These are phyloP conservation scores for Helicoverpa assulta DNA, from an alignment of 2,888 invertebrate genomes.

Conservation along the genomic window DNA sequence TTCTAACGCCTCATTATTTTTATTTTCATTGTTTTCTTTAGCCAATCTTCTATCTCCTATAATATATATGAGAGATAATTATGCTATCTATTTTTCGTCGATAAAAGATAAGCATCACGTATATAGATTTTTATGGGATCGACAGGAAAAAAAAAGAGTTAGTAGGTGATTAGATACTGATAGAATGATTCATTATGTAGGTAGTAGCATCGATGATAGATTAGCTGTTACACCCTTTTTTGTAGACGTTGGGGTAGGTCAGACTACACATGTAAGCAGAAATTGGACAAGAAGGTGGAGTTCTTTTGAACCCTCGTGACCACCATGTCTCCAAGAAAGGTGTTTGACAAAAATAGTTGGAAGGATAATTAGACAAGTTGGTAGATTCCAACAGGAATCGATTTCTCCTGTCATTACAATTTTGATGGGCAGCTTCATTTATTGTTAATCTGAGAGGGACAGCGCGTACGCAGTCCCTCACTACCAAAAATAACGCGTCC, in stretches of 20 bases:
- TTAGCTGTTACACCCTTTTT: not conserved
- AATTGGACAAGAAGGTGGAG: too few species aligned
- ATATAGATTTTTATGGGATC: not conserved
- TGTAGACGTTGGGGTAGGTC: not conserved
- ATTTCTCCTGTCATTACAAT: too few species aligned
- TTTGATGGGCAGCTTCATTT: not conserved
- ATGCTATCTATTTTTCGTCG: not conserved
- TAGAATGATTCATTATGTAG: not conserved
- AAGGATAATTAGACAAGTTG: too few species aligned
- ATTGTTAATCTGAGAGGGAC: not conserved
- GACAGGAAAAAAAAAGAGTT: not conserved
- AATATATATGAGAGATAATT: slow-evolving; percentile 1
- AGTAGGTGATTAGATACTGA: not conserved
- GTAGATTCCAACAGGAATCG: too few species aligned
- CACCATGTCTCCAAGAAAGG: too few species aligned
- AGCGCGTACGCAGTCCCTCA: slow-evolving; percentile 14
- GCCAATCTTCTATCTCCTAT: slow-evolving; percentile 26
- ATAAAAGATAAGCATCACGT: not conserved
- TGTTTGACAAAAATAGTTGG: too few species aligned
- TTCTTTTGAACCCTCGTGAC: too few species aligned
- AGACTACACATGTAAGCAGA: not conserved
- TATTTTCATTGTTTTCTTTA: not conserved
- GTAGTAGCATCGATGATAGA: not conserved
- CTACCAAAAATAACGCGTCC: slow-evolving; percentile 16
- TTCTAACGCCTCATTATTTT: not conserved